These are phyloP conservation scores for Scelioninae gen. 1 DNA, from an alignment of 2,888 invertebrate genomes.

Conservation along the genomic window DNA sequence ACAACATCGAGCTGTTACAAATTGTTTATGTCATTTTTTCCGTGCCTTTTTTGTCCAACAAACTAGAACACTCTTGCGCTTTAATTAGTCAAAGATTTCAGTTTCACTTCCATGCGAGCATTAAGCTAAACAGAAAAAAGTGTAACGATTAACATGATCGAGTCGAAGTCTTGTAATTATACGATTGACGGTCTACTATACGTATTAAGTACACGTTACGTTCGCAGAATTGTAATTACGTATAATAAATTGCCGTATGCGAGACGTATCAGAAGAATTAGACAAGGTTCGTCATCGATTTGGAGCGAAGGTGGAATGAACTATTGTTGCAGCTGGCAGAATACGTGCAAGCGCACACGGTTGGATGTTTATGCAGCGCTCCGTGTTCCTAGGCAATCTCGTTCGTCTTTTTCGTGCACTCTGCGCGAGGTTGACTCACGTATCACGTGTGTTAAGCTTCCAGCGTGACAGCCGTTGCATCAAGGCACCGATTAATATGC, in stretches of 20 bases:
- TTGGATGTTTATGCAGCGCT: constrained; percentile 37
- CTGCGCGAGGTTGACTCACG: constrained; percentile 39
- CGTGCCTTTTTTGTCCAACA: constrained; percentile 17
- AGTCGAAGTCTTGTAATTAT: constrained; percentile 7
- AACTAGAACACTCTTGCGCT: constrained; percentile 48
- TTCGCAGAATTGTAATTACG: too few species aligned
- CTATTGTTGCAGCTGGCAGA: constrained; percentile 39
- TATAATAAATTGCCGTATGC: too few species aligned
- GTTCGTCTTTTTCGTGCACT: constrained; percentile 55
- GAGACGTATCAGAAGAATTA: not conserved
- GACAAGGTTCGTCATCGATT: constrained; percentile 3
- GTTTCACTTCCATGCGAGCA: constrained; percentile 52
- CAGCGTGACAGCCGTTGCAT: constrained; percentile 43
- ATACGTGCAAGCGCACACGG: constrained; percentile 37
- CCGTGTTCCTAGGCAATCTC: constrained; percentile 47
- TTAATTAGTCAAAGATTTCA: constrained; percentile 62
- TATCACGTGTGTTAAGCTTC: constrained; percentile 27
- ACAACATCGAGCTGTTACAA: constrained; percentile 33
- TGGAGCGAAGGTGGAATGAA: constrained; percentile 25
- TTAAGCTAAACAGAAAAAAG: constrained; percentile 26
- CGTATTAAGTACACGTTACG: too few species aligned
- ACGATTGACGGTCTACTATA: too few species aligned
- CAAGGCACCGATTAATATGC: constrained; percentile 55
- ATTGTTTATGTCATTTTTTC: constrained; percentile 53
- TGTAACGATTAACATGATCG: constrained; percentile 14